A percentile compares a stretch with the other conserved stretches of the same genome.
Evolutionary conservation across 2,888 invertebrate species (phyloP).

Genomic region (Andrena bucephala): DNA sequence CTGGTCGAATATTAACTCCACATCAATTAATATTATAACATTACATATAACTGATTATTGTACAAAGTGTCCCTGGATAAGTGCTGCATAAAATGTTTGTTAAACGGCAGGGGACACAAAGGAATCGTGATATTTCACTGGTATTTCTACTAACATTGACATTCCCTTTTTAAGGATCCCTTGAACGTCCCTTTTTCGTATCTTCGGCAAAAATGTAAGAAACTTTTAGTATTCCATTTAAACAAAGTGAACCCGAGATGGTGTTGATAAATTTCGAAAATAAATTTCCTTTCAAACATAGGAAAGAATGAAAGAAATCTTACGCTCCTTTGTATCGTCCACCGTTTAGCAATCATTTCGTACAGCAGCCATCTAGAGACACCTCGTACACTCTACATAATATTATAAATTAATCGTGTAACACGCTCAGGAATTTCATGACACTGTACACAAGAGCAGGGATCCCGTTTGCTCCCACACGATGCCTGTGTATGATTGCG

Average conservation of each 20-base stretch:
- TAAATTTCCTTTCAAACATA: not conserved
- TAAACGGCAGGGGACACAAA: not conserved
- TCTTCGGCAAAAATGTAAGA: not conserved
- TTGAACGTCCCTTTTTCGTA: not conserved
- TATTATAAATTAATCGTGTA: constrained; percentile 52
- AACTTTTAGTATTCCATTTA: not conserved
- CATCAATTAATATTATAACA: constrained; percentile 45
- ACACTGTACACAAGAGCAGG: constrained; percentile 55
- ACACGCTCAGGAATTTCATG: constrained; percentile 41
- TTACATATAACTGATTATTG: constrained; percentile 46
- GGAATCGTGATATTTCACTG: not conserved
- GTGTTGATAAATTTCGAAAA: not conserved
- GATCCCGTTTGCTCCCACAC: constrained; percentile 35
- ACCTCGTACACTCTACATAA: constrained; percentile 43
- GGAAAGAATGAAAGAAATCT: not conserved
- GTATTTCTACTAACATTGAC: too few species aligned
- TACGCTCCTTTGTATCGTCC: not conserved
- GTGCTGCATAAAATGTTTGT: not conserved
- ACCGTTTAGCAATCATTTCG: not conserved
- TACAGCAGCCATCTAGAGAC: not conserved
- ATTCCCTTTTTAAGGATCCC: not conserved
- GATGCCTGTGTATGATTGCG: constrained; percentile 46
- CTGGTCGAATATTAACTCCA: constrained; percentile 47
- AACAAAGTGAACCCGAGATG: not conserved
- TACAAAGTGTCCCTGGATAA: not conserved